Evolutionary conservation across 2,113 vertebrate species (phyloP).

Genomic region (Illadopsis cleaveri): DNA sequence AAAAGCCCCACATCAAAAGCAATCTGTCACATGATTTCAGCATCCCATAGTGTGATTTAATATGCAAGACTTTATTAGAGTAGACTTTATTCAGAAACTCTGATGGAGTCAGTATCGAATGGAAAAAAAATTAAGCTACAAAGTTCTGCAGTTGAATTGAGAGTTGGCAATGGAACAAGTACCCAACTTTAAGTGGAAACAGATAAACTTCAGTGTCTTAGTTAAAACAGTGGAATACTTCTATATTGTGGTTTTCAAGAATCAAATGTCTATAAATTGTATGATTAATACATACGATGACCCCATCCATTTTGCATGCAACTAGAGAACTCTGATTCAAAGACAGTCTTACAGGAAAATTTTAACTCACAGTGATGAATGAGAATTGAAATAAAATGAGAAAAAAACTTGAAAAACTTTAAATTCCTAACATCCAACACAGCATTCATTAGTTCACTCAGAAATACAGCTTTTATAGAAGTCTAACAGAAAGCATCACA

Average conservation of each 20-base stretch:
- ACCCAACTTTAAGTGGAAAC: neutral
- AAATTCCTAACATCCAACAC: neutral
- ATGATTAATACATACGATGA: neutral
- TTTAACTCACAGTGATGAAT: neutral
- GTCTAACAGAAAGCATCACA: neutral
- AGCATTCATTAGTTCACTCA: neutral
- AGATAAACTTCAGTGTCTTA: neutral
- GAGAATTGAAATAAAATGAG: neutral
- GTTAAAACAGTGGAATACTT: neutral
- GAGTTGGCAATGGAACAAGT: neutral
- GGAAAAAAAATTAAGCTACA: neutral
- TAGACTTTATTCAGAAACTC: neutral
- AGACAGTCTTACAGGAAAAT: neutral
- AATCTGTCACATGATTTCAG: slow-evolving; percentile 10
- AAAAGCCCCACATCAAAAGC: slow-evolving; percentile 39
- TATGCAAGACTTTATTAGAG: slow-evolving; percentile 9
- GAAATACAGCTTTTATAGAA: neutral
- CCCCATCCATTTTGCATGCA: neutral
- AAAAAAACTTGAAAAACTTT: neutral
- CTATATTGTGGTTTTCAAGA: neutral
- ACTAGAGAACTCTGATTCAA: neutral
- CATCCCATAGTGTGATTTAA: neutral
- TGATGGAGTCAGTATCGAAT: neutral
- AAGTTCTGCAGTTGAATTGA: neutral
- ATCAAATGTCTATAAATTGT: neutral